Base-by-base conservation (phyloP, 2,113 vertebrate genomes). In the Zosterops borbonicus region DNA sequence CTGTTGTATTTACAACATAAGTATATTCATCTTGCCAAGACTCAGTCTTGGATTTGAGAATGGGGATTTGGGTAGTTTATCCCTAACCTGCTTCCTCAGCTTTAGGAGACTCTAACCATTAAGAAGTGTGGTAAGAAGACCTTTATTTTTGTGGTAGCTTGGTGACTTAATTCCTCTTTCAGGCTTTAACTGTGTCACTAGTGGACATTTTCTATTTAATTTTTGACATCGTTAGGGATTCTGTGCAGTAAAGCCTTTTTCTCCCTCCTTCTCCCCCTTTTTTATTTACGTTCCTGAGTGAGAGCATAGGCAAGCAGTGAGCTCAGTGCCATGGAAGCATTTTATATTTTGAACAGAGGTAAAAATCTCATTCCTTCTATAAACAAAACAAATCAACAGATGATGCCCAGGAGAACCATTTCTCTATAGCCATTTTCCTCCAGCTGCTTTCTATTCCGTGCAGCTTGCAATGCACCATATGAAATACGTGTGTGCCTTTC, bases 341-440 rank as follows among this genome's bases (percentile, higher is more conserved):
- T 97, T 95, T 95, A 95, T 96, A 94, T 96, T 96, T 97, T 92
- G 95, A 97, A 73, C 64, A 89, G 93, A 96, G 96, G 96, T 97
- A 97, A 97, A 97, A 95, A 96, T 96, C 96, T 95, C 88, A 80
- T 96, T 97, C 94, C 84, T 94, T 97, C 93, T 96, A 96, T 96
- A 97, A 97, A 96, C 96, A 96, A 97, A 97, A 95, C 95, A 97
- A 96, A 96, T 97, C 96, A 97, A 96, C 94, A 96, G 92, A 96
- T 93, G 96, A 96, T 96, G 92, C 97, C 95, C 97, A 88, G 78
- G 97, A 96, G 97, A 97, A 93, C 94, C 87, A 94, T 97, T 97
- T 94, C 94, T 97, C 95, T 96, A 85, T 83, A 97, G 95, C 94
- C 94, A 87, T 96, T 95, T 97, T 92, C 91, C 69, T 97, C 91